These are phyloP conservation scores for human DNA, from an alignment of 2,113 vertebrate species.

Conservation along the genomic window DNA sequence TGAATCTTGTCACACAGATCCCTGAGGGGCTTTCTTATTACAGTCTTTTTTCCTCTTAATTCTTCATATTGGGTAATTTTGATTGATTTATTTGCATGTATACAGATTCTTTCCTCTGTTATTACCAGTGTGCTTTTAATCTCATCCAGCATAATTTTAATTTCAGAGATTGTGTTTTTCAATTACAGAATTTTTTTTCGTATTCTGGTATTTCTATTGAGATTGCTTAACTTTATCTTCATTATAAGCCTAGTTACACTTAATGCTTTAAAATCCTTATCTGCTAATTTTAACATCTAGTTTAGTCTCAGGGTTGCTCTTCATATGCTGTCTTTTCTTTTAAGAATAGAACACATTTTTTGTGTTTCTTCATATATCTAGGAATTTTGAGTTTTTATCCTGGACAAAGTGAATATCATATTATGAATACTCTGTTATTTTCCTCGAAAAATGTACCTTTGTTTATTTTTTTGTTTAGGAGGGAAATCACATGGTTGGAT, in stretches of 20 bases:
- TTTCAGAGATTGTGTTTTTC: neutral
- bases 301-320: neutral
- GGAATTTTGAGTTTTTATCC: neutral
- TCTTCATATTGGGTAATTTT: neutral
- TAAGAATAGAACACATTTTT: neutral
- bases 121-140: neutral
- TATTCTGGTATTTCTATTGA: neutral
- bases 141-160: neutral
- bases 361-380: neutral
- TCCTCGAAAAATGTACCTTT: slow-evolving; percentile 4
- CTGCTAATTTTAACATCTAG: neutral
- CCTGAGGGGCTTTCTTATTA: neutral
- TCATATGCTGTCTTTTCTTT: neutral
- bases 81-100: neutral
- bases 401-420: neutral
- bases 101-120: neutral
- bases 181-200: neutral
- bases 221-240: slow-evolving; percentile 17
- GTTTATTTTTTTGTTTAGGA: neutral
- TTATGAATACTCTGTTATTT: neutral
- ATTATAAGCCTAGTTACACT: neutral
- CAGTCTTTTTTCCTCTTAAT: neutral
- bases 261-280: slow-evolving; percentile 1
- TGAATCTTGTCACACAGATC: neutral
- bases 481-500: neutral